These are phyloP conservation scores for Paralvinella palmiformis DNA, from an alignment of 1,140 invertebrate species.

Conservation along the genomic window DNA sequence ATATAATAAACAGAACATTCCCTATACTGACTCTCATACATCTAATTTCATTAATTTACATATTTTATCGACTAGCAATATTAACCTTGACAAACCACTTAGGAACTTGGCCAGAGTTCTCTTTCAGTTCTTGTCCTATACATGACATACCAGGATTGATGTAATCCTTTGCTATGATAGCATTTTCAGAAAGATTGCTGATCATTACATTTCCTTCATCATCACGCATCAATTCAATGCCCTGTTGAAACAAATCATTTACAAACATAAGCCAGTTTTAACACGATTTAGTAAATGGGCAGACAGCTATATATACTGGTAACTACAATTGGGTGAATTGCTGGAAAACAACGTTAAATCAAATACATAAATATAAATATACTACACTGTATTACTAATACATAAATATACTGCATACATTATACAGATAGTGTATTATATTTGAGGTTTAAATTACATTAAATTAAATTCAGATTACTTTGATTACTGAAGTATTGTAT, in stretches of 20 bases:
- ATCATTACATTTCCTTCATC: constrained; percentile 6
- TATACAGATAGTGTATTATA: too few relatives aligned
- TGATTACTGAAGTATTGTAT: too few relatives aligned
- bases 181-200: neutral
- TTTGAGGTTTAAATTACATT: too few relatives aligned
- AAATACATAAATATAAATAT: too few relatives aligned
- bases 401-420: too few relatives aligned
- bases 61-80: neutral
- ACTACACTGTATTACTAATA: too few relatives aligned
- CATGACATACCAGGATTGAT: neutral
- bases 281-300: too few relatives aligned
- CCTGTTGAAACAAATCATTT: constrained; percentile 13
- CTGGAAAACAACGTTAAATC: too few relatives aligned
- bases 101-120: constrained; percentile 1
- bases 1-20: neutral
- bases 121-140: constrained; percentile 2
- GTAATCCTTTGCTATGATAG: constrained; percentile 16
- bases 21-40: neutral
- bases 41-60: neutral
- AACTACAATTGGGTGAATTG: too few relatives aligned
- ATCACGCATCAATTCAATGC: constrained; percentile 5
- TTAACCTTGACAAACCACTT: constrained; percentile 8
- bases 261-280: too few relatives aligned
- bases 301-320: too few relatives aligned
- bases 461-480: too few relatives aligned